Conservation (phyloP, 2,888 invertebrate genomes). For the Sisyra nigra region DNA sequence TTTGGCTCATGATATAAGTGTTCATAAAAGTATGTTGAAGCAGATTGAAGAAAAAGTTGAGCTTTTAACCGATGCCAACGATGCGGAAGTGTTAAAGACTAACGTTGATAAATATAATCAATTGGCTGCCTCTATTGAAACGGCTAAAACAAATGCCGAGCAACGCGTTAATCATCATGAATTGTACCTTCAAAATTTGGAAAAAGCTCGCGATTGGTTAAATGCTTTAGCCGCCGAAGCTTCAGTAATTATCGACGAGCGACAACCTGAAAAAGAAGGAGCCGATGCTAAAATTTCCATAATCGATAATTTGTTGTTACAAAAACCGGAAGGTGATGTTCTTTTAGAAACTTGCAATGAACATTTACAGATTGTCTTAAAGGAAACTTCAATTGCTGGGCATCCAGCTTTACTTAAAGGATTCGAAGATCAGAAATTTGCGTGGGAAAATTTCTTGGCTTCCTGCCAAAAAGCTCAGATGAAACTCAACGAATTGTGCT, state of each 20-base stretch:
- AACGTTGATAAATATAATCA: conserved; percentile 57
- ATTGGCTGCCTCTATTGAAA: conserved; percentile 47
- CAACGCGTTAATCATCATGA: conserved; percentile 68
- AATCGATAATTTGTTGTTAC: conserved; percentile 58
- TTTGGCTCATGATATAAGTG: conserved; percentile 68
- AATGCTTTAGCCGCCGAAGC: conserved; percentile 66
- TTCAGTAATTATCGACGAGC: conserved; percentile 58
- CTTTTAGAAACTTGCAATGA: conserved; percentile 51
- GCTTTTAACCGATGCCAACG: conserved; percentile 62
- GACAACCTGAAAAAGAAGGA: conserved; percentile 61
- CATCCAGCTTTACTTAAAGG: conserved; percentile 57
- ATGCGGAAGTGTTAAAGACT: conserved; percentile 53
- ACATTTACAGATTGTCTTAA: conserved; percentile 53
- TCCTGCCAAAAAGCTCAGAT: conserved; percentile 54
- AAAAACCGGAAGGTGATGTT: conserved; percentile 56
- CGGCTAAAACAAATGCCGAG: conserved; percentile 47
- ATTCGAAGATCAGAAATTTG: conserved; percentile 53
- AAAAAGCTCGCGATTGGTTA: conserved; percentile 70
- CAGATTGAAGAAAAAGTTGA: conserved; percentile 72
- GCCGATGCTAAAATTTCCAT: conserved; percentile 58
- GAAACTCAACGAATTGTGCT: conserved; percentile 57
- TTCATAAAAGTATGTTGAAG: conserved; percentile 70
- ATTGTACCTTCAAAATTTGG: conserved; percentile 61
- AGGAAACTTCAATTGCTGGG: conserved; percentile 61
- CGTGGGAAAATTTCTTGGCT: conserved; percentile 59